phyloP scores from a whole-genome alignment of 2,113 vertebrate genomes.

The Ardeotis arabs region DNA sequence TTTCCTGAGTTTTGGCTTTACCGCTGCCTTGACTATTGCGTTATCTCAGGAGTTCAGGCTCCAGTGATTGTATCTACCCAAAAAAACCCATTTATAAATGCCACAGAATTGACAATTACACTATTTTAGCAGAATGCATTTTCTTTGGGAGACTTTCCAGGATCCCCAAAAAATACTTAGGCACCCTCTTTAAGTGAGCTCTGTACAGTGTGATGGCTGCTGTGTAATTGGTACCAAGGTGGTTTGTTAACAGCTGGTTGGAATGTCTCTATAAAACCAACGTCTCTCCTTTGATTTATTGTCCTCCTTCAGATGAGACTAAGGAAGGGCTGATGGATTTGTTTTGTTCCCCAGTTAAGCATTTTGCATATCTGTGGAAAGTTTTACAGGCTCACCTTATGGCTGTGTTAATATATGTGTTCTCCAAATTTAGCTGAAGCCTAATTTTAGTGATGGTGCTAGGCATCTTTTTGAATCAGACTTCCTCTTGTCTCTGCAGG shows the following conservation, averaged over 20 bases:
- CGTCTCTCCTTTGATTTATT: not conserved
- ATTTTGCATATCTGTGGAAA: not conserved
- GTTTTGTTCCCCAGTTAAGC: not conserved
- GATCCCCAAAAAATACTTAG: not conserved
- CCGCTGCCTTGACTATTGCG: rapidly evolving
- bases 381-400: not conserved
- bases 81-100: not conserved
- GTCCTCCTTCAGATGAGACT: not conserved
- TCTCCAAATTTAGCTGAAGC: not conserved
- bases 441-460: not conserved
- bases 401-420: rapidly evolving
- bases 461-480: not conserved
- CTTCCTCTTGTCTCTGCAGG: constrained; percentile 6
- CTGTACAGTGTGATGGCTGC: not conserved
- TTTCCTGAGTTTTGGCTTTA: not conserved
- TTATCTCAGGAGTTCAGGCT: not conserved
- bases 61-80: not conserved
- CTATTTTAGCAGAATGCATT: not conserved
- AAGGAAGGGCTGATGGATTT: not conserved
- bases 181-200: not conserved
- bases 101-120: not conserved
- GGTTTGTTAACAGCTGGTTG: not conserved
- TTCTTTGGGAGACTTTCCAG: not conserved
- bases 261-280: rapidly evolving
- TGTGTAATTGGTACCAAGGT: not conserved